Evolutionary conservation across 2,888 invertebrate genomes (phyloP).

Genomic region (Anagyrus pseudococci): DNA sequence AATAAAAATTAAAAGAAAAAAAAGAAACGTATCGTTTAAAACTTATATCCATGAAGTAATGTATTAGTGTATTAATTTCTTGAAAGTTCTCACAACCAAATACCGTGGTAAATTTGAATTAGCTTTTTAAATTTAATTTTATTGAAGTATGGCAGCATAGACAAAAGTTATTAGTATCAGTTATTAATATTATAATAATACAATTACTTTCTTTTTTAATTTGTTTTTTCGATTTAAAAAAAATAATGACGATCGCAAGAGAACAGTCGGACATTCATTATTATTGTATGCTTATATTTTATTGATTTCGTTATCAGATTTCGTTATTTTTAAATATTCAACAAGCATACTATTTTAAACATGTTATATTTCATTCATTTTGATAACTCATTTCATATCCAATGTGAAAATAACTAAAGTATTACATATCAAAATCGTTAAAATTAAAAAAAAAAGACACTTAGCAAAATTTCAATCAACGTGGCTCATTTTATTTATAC

Average conservation of each 20-base stretch:
- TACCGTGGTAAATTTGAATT: conserved; percentile 17
- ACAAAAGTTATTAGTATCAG: conserved; percentile 30
- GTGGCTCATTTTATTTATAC: conserved; percentile 15
- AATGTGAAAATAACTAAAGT: not conserved
- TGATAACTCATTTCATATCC: not conserved
- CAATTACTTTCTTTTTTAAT: conserved; percentile 22
- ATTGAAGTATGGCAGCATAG: conserved; percentile 53
- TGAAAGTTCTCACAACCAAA: conserved; percentile 27
- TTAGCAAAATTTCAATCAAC: conserved; percentile 7
- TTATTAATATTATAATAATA: conserved; percentile 23
- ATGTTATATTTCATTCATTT: conserved; percentile 5
- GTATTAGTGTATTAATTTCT: too few species aligned
- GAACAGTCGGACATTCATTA: conserved; percentile 30
- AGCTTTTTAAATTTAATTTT: conserved; percentile 23
- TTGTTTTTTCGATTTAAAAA: conserved; percentile 15
- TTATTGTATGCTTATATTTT: too few species aligned
- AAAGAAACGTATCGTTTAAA: too few species aligned
- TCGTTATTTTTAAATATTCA: conserved; percentile 14
- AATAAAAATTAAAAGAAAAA: too few species aligned
- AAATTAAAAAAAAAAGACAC: conserved; percentile 5
- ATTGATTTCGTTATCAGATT: conserved; percentile 23
- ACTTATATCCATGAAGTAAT: too few species aligned
- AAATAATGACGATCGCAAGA: conserved; percentile 30
- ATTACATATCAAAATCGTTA: not conserved
- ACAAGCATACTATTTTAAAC: not conserved